phyloP scores from a whole-genome alignment of 2,888 invertebrate species.

The Endotricha flammealis region DNA sequence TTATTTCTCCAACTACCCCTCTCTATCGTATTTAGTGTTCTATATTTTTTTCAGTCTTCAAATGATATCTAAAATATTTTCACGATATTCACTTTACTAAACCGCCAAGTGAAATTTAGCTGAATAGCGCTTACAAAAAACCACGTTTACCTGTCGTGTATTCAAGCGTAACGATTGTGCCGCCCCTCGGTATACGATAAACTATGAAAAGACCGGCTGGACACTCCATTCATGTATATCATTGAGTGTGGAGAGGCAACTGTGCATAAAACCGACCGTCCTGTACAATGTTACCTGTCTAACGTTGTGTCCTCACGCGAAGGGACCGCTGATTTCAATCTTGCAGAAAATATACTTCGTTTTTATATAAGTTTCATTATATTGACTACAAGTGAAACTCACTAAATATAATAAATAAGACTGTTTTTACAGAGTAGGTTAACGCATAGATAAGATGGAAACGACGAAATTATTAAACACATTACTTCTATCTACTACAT shows the following conservation, averaged over 20 bases:
- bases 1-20: no score
- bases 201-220: conserved; percentile 63
- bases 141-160: conserved; percentile 42
- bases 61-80: no score
- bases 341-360: not conserved
- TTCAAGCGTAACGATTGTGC: conserved; percentile 51
- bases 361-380: no score
- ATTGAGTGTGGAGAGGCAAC: conserved; percentile 51
- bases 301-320: not conserved
- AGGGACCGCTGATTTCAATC: not conserved
- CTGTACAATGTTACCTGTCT: conserved; percentile 7
- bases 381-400: no score
- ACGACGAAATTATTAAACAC: no score
- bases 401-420: no score
- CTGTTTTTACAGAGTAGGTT: no score
- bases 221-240: conserved; percentile 68
- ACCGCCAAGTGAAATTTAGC: conserved; percentile 24
- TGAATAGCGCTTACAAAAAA: conserved; percentile 11
- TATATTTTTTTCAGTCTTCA: no score
- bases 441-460: no score
- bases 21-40: no score
- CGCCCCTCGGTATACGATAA: conserved; percentile 51
- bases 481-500: no score
- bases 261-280: conserved; percentile 45
- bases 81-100: no score